A percentile compares a stretch with the other conserved stretches of the same genome.
phyloP scores from a whole-genome alignment of 64 coral and sea anemone genomes.

The Montipora capricornis region DNA sequence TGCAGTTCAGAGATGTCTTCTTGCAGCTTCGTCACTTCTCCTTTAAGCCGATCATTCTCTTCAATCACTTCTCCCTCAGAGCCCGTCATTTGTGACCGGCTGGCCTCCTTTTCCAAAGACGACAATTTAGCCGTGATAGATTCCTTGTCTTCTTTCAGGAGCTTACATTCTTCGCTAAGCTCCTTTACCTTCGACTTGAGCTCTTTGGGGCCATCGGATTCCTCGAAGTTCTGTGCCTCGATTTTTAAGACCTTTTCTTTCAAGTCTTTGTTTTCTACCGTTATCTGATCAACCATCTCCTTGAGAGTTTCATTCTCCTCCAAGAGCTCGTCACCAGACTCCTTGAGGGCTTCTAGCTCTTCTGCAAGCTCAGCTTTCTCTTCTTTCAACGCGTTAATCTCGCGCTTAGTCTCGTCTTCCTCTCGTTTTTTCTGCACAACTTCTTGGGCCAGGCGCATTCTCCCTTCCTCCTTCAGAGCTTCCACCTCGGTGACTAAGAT shows the following conservation, averaged over 20 bases:
- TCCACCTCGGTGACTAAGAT: constrained; percentile 30
- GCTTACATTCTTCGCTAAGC: constrained; percentile 32
- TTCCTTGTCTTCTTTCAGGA: constrained; percentile 67
- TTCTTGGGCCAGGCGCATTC: constrained; percentile 50
- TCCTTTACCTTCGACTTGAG: constrained; percentile 71
- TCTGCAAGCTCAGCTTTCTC: constrained; percentile 49
- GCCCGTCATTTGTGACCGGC: constrained; percentile 89
- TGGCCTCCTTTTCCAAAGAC: constrained; percentile 84
- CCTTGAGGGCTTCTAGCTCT: constrained; percentile 32
- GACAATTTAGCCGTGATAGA: constrained; percentile 48
- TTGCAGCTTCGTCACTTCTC: constrained; percentile 46
- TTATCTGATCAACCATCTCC: constrained; percentile 40
- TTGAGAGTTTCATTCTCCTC: constrained; percentile 74
- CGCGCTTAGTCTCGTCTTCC: constrained; percentile 21
- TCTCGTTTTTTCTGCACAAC: constrained; percentile 50
- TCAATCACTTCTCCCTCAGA: constrained; percentile 86
- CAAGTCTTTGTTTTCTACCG: constrained; percentile 58
- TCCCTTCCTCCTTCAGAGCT: constrained; percentile 29
- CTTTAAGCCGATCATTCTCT: constrained; percentile 90
- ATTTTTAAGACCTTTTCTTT: constrained; percentile 40
- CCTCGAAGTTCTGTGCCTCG: constrained; percentile 55
- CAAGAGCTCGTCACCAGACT: constrained; percentile 27
- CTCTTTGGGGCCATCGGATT: constrained; percentile 52
- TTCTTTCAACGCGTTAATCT: constrained; percentile 35
- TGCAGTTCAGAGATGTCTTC: constrained; percentile 63